Conservation (phyloP, 2,113 vertebrate genomes). For the Mustelus asterias region DNA sequence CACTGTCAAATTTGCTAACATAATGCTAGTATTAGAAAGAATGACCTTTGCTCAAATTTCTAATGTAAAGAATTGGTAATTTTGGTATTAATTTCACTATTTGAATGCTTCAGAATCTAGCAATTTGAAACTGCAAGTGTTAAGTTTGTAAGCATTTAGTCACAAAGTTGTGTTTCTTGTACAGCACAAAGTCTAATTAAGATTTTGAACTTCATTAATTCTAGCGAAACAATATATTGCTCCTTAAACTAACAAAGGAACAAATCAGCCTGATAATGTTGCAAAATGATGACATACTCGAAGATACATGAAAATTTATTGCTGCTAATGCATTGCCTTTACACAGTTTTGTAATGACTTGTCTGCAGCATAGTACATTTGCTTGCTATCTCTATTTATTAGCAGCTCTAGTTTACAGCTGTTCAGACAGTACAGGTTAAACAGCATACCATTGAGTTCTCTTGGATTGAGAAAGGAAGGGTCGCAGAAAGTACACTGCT, state of each 20-base stretch:
- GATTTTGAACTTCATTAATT: not conserved
- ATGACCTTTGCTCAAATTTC: not conserved
- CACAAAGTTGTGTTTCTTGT: not conserved
- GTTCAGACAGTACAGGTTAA: constrained; percentile 51
- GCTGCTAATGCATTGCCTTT: constrained; percentile 37
- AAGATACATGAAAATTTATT: constrained; percentile 1
- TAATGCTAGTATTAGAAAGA: not conserved
- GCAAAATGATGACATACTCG: not conserved
- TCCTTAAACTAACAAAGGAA: not conserved
- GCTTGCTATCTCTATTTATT: constrained; percentile 48
- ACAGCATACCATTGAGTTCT: constrained; percentile 40
- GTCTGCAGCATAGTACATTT: constrained; percentile 43
- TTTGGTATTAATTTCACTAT: not conserved
- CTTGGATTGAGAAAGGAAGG: constrained; percentile 49
- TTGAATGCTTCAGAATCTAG: not conserved
- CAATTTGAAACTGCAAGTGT: not conserved
- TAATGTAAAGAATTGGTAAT: not conserved
- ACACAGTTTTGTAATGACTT: constrained; percentile 42
- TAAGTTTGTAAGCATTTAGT: not conserved
- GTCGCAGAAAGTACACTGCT: constrained; percentile 56
- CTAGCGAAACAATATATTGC: not conserved
- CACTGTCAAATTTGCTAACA: not conserved
- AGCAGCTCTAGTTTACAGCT: constrained; percentile 54
- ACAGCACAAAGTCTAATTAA: not conserved
- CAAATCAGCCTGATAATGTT: not conserved